Base-by-base conservation (phyloP, 1,140 invertebrate species). In the Saccostrea glomerata region DNA sequence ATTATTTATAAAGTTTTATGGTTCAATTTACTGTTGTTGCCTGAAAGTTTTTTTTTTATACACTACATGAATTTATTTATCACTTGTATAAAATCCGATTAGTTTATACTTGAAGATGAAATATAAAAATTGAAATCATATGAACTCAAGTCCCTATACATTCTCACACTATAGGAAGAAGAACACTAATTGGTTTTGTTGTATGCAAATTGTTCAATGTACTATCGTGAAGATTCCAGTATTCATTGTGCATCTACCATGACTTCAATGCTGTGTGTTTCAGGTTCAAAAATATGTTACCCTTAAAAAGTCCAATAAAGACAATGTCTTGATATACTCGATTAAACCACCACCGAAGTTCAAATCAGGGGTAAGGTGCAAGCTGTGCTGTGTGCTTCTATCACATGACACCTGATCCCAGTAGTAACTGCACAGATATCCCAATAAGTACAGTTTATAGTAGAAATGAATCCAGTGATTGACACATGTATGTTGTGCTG, bases 301-400 rank as follows among this genome's bases (percentile, higher is more conserved):
- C 15, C 70, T 77, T 36, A 77, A 77, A 30, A 77, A 77, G 25
- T 77, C 70, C 70, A 77, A 30, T 77, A 77, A 77, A 36, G 70
- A 77, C 70, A 77, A 77, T 77, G 70, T 77, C 15, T 36, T 77
- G 70, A 77, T 77, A 36, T 77, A 77, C 70, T 30, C 70, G 36
- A 30, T 77, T 30, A 77, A 77, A 77, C 70, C 70, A 36, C 70
- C 70, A 77, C 70, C 70, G 11, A 77, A 77, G 13, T 15, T 77
- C 70, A 77, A 77, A 30, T 77, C 70, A 36, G 70, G 70, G 70
- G 70, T 77, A 77, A 77, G 70, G 70, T 30, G 4, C 23, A 36
- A 77, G 25, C 13, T 25, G 23, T 77, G 70, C 70, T 30, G 30
- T 77, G 70, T 77, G 70, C 70, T 77, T 30, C 5, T 15, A 77